These are phyloP conservation scores for Crenuchus spilurus DNA, from an alignment of 2,797 vertebrate genomes.

Conservation along the genomic window DNA sequence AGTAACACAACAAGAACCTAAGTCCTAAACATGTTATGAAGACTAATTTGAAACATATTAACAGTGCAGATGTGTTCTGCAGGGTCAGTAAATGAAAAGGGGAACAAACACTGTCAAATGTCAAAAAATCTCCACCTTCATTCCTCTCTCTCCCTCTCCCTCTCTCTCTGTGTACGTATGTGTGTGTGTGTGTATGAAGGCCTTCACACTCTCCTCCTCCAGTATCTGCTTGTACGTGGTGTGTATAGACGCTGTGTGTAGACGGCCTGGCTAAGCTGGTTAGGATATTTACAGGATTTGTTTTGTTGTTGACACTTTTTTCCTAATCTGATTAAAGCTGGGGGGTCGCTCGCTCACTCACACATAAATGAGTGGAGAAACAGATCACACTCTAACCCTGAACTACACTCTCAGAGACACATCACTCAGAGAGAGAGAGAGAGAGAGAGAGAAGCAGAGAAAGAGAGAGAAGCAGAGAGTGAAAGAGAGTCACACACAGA, in stretches of 20 bases:
- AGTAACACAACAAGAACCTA: no score
- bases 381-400: not conserved
- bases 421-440: no score
- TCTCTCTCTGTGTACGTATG: no score
- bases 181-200: not conserved
- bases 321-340: slow-evolving; percentile 55
- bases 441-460: no score
- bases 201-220: no score
- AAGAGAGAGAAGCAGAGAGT: not conserved
- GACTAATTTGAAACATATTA: no score
- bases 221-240: not conserved
- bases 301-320: slow-evolving; percentile 54
- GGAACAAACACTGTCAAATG: no score
- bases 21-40: no score
- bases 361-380: slow-evolving; percentile 28
- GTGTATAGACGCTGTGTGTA: slow-evolving; percentile 3
- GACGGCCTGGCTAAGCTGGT: slow-evolving; percentile 45
- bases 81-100: no score
- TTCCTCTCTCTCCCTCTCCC: no score
- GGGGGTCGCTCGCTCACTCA: not conserved
- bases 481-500: not conserved
- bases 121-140: no score
- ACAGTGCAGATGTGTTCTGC: no score
- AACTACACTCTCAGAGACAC: not conserved
- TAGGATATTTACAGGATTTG: slow-evolving; percentile 57